Evolutionary conservation across 64 coral and sea anemone genomes (phyloP), one percentile per base, ranked within the genome.

Genomic region (Montipora foliosa): DNA sequence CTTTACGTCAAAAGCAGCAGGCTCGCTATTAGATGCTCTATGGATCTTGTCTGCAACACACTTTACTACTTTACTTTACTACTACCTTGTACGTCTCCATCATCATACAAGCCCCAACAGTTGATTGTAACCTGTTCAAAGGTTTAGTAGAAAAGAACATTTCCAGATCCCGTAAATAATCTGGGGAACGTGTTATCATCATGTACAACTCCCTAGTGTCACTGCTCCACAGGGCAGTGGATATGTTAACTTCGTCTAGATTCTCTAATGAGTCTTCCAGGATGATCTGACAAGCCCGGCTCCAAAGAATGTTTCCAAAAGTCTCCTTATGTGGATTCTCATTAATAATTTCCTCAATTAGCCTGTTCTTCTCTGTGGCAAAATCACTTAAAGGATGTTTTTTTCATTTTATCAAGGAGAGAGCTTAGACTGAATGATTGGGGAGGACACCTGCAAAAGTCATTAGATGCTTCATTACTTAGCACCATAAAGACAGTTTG

Each of bases 71-170:
- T 25, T 25, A 25, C 25, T 25, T 25, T 25, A 25, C 25, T 25
- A 25, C 25, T 74, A 37, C 81, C 70, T 92, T 55, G 58, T 84
- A 84, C 9, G 60, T n/a, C 6, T 19, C 44, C 51, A 70, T 84
- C 19, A 49, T 70, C 12, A 84, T 22, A 44, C 70, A 69, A 44
- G 79, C 44, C 9, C 79, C 80, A 83, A 92, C 24, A 11, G 79
- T 67, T 22, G 51, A 49, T 20, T 92, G 91, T 14, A 75, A n/a
- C 55, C 45, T 68, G 47, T 81, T 81, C 12, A 89, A 49, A 8
- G 76, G 24, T 49, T 89, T 67, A 15, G 79, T 51, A 13, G 17
- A 24, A 93, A 88, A 93, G 11, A 66, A 77, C n/a, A 90, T 6
- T 79, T 77, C 76, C 51, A 90, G 50, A 77, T 64, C 76, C 2